Evolutionary conservation across 2,888 invertebrate genomes (phyloP), one percentile per base, ranked within the genome.

Genomic region (Encarsia formosa): DNA sequence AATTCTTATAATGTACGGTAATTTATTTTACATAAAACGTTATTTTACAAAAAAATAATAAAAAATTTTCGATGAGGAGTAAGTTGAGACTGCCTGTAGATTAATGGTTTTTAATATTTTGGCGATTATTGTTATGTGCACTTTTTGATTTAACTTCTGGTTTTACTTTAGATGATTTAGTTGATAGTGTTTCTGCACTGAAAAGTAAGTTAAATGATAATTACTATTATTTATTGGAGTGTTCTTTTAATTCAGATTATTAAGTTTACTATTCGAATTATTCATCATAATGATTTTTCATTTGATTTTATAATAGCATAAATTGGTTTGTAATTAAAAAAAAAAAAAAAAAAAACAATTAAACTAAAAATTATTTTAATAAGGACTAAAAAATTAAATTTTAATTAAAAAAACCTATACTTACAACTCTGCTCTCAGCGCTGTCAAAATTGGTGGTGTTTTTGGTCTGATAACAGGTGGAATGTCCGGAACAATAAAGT

Each of bases 401-500:
- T 8, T 26, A 26, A 26, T 26, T 26, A 26, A 26, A 26, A 26
- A 31, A 31, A 31, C 26, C 1, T 6, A 8, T 13, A 44, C 49
- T 61, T 53, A 62, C 62, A 52, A 57, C 52, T 63, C 61, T 4
- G 49, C 50, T 55, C 64, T 56, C 9, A 69, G 55, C 1, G 34
- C 49, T 20, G 52, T 53, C 11, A 69, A 41, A 9, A 63, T 52
- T 1, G 60, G 43, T 3, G 85, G 83, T 56, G 81, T 81, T 45
- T 77, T 66, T 49, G 84, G 80, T 31, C 79, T 76, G 43, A 77
- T 75, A 61, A 85, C 76, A 48, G 81, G 77, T 64, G 71, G 69
- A 41, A 82, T 79, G 38, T 80, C 78, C 58, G 83, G 81, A 65
- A 84, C 79, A 61, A 81, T 79, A 53, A 87, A 75, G 74, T 87